These are phyloP conservation scores for Thumatha senex DNA, from an alignment of 2,888 invertebrate species.

Conservation along the genomic window DNA sequence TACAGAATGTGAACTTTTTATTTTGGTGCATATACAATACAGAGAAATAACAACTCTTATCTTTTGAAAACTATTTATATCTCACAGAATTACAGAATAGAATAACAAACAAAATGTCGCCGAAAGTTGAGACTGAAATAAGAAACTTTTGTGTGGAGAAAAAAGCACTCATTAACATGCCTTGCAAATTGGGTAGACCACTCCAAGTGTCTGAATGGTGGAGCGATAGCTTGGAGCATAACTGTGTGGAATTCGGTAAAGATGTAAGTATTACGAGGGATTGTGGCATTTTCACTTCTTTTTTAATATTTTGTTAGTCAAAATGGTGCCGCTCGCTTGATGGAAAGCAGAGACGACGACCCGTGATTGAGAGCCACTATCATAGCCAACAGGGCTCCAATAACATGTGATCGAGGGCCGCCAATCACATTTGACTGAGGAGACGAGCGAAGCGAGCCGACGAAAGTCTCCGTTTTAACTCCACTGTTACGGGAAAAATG, in stretches of 20 bases:
- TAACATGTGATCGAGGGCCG: not conserved
- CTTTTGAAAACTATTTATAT: too few relatives aligned
- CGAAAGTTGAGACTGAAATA: conserved; percentile 22
- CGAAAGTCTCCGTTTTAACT: too few relatives aligned
- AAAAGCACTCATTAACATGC: not conserved
- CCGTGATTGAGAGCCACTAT: too few relatives aligned
- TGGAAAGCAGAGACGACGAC: too few relatives aligned
- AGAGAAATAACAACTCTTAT: too few relatives aligned
- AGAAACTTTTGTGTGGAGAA: not conserved
- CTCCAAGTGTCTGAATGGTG: not conserved
- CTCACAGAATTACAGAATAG: conserved; percentile 20
- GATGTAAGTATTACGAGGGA: not conserved
- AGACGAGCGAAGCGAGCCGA: too few relatives aligned
- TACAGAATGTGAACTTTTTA: too few relatives aligned
- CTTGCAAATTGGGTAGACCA: not conserved
- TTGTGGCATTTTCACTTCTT: too few relatives aligned
- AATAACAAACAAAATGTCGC: conserved; percentile 10
- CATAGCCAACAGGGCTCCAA: too few relatives aligned
- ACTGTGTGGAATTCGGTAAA: not conserved
- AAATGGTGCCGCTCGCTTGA: not conserved
- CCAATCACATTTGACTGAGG: too few relatives aligned
- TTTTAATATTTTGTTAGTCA: not conserved
- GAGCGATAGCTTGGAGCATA: not conserved
- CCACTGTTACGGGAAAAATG: too few relatives aligned
- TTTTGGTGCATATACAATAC: too few relatives aligned